A percentile compares a stretch with the other conserved stretches of the same genome.
phyloP scores from a whole-genome alignment of 2,888 invertebrate genomes.

The Sinodicranocentrus sp. region DNA sequence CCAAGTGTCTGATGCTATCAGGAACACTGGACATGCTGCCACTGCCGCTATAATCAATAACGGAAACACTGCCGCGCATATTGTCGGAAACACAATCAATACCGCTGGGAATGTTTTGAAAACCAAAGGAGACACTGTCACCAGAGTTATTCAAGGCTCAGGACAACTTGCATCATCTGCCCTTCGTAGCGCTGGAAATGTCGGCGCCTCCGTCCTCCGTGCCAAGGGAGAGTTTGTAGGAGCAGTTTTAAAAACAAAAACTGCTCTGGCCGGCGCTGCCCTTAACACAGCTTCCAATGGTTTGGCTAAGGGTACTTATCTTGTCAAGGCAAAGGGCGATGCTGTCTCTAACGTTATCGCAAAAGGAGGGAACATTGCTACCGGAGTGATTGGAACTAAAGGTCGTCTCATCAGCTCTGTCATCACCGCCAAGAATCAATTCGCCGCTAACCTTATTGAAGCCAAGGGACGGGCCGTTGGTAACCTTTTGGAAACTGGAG shows the following conservation, averaged over 20 bases:
- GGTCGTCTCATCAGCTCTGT: constrained; percentile 29
- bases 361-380: constrained; percentile 27
- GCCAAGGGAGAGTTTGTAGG: constrained; percentile 30
- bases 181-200: constrained; percentile 28
- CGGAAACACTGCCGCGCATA: constrained; percentile 19
- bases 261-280: constrained; percentile 5
- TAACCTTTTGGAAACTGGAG: constrained; percentile 22
- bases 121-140: constrained; percentile 32
- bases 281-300: constrained; percentile 21
- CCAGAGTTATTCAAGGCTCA: constrained; percentile 22
- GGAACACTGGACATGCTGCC: constrained; percentile 20
- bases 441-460: constrained; percentile 36
- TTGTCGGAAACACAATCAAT: constrained; percentile 34
- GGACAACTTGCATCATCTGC: constrained; percentile 31
- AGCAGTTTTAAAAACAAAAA: background rate
- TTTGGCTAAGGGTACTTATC: constrained; percentile 13
- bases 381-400: constrained; percentile 45
- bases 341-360: constrained; percentile 22
- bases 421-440: constrained; percentile 42
- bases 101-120: constrained; percentile 28
- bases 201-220: constrained; percentile 14
- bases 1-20: constrained; percentile 20
- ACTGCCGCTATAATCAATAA: constrained; percentile 38
- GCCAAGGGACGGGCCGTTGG: constrained; percentile 39
- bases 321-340: constrained; percentile 33